These are phyloP conservation scores for Crocallis elinguaria DNA, from an alignment of 2,888 invertebrate genomes.

Conservation along the genomic window DNA sequence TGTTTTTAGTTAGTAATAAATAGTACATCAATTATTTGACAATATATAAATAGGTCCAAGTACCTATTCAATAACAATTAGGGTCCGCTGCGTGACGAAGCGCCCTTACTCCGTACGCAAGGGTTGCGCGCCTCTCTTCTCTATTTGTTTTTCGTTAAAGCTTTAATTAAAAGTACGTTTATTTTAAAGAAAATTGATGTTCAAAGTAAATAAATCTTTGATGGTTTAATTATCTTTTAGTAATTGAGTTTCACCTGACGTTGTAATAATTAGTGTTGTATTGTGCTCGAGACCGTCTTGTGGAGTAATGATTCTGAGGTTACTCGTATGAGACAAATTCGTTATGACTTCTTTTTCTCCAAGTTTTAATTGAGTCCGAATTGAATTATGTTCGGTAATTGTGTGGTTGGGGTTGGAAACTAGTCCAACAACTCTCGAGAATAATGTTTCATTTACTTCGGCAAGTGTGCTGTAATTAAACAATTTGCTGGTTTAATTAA, in stretches of 20 bases:
- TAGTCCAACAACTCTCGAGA: constrained; percentile 23
- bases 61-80: constrained; percentile 51
- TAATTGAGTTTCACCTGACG: constrained; percentile 81
- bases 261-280: constrained; percentile 67
- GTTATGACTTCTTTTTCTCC: constrained; percentile 37
- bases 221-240: constrained; percentile 82
- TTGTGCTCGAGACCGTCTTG: constrained; percentile 54
- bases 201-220: constrained; percentile 82
- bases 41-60: constrained; percentile 26
- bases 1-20: background rate
- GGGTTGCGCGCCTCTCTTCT: constrained; percentile 69
- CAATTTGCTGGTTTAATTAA: constrained; percentile 1
- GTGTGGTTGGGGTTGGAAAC: constrained; percentile 20
- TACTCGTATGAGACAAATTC: constrained; percentile 42
- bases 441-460: constrained; percentile 21
- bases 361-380: constrained; percentile 38
- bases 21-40: background rate
- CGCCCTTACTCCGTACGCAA: constrained; percentile 52
- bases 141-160: constrained; percentile 82
- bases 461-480: constrained; percentile 16
- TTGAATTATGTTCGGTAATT: constrained; percentile 21
- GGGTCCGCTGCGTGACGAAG: constrained; percentile 50
- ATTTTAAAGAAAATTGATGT: constrained; percentile 82
- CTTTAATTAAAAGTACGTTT: constrained; percentile 83
- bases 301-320: constrained; percentile 56